A percentile compares a stretch with the other conserved stretches of the same genome.
Conservation (phyloP, 2,797 vertebrate genomes). For the Emydoidea blandingii region DNA sequence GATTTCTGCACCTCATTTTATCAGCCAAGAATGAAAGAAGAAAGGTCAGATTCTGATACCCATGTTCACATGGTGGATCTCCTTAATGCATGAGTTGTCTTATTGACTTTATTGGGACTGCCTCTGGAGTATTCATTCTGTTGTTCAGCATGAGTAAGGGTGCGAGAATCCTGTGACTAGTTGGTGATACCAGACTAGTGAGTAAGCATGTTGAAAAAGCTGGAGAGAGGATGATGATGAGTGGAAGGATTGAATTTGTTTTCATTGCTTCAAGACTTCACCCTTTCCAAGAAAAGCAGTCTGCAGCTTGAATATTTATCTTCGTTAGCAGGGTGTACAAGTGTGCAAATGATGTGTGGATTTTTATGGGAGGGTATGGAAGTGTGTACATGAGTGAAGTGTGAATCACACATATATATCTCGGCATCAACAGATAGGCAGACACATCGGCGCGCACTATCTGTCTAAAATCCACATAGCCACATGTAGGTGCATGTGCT, state of each 20-base stretch:
- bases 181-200: conserved; percentile 70
- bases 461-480: conserved; percentile 37
- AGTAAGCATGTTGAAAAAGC: conserved; percentile 56
- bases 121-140: not conserved
- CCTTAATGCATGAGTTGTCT: not conserved
- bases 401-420: conserved; percentile 74
- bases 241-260: conserved; percentile 70
- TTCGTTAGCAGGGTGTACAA: conserved; percentile 70
- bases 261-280: conserved; percentile 71
- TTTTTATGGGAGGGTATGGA: conserved; percentile 76
- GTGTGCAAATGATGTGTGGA: conserved; percentile 78
- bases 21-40: not conserved
- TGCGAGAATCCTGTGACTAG: conserved; percentile 47
- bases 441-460: not conserved
- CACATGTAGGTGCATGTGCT: conserved; percentile 59
- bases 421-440: conserved; percentile 65
- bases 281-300: conserved; percentile 80
- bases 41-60: not conserved
- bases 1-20: not conserved
- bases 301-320: conserved; percentile 74
- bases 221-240: conserved; percentile 66
- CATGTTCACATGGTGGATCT: not conserved
- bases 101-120: not conserved
- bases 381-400: conserved; percentile 69
- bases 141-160: not conserved